phyloP scores from a whole-genome alignment of 2,113 vertebrate genomes.

The Anarrhichthys ocellatus region DNA sequence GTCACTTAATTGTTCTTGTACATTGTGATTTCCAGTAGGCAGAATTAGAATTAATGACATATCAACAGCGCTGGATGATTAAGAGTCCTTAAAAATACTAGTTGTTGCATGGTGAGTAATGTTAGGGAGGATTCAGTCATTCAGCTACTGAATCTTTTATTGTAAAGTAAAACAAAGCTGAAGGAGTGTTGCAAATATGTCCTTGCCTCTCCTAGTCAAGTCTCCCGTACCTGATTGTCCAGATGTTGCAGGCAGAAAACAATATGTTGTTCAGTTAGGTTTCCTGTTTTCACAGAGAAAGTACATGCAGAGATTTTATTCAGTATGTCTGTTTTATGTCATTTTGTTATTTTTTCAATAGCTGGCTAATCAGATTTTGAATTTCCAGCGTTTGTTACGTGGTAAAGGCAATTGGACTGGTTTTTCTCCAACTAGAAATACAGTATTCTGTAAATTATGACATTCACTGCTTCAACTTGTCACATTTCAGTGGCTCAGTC shows the following conservation, averaged over 20 bases:
- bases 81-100: not conserved
- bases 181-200: constrained; percentile 21
- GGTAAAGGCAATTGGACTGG: not conserved
- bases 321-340: not conserved
- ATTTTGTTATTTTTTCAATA: not conserved
- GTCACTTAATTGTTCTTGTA: not conserved
- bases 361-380: not conserved
- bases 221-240: constrained; percentile 27
- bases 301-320: not conserved
- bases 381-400: not conserved
- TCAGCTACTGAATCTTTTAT: not conserved
- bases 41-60: not conserved
- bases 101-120: constrained; percentile 11
- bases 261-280: constrained; percentile 30
- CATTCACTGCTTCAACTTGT: not conserved
- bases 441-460: not conserved
- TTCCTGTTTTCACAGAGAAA: constrained; percentile 49
- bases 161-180: constrained; percentile 13
- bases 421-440: not conserved
- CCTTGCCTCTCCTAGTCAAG: not conserved
- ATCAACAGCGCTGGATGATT: not conserved
- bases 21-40: not conserved
- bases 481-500: not conserved
- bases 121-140: constrained; percentile 7
- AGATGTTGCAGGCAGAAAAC: constrained; percentile 41